phyloP scores from a whole-genome alignment of 2,113 vertebrate species.

The Nannobrachium achirus region DNA sequence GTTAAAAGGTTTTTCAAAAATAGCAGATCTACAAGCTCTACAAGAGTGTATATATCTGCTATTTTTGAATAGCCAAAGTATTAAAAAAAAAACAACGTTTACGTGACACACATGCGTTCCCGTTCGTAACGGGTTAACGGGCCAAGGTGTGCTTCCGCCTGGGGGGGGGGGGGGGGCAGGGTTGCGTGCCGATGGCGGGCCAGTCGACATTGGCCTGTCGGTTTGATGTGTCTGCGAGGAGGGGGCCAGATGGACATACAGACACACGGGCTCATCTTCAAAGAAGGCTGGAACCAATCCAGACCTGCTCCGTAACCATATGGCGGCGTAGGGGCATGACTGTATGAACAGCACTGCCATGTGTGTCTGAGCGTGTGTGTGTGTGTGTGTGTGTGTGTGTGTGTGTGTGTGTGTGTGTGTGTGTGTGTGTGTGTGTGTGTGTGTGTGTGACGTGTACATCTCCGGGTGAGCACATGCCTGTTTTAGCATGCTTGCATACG shows the following conservation, averaged over 20 bases:
- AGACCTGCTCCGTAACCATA: slow-evolving; percentile 44
- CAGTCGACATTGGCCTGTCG: slow-evolving; percentile 36
- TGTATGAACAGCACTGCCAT: slow-evolving; percentile 4
- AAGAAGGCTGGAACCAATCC: slow-evolving; percentile 68
- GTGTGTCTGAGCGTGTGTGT: slow-evolving; percentile 1
- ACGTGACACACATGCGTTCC: too few species aligned
- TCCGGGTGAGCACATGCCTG: slow-evolving; percentile 19
- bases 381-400: slow-evolving; percentile 14
- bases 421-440: slow-evolving; percentile 25
- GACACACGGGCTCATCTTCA: slow-evolving; percentile 63
- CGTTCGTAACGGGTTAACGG: too few species aligned
- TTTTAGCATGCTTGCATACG: background rate
- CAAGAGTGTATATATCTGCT: too few species aligned
- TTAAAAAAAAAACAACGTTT: too few species aligned
- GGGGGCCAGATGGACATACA: slow-evolving; percentile 50
- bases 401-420: slow-evolving; percentile 23
- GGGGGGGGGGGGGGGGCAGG: background rate
- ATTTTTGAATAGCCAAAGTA: too few species aligned
- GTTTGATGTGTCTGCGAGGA: slow-evolving; percentile 40
- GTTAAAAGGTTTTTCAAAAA: too few species aligned
- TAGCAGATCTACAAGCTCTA: too few species aligned
- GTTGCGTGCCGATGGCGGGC: slow-evolving; percentile 56
- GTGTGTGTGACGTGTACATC: slow-evolving; percentile 16
- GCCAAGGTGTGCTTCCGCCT: slow-evolving; percentile 52
- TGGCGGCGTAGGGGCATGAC: slow-evolving; percentile 4